Conservation (phyloP, 1,140 invertebrate genomes). For the Drosophila repleta region DNA sequence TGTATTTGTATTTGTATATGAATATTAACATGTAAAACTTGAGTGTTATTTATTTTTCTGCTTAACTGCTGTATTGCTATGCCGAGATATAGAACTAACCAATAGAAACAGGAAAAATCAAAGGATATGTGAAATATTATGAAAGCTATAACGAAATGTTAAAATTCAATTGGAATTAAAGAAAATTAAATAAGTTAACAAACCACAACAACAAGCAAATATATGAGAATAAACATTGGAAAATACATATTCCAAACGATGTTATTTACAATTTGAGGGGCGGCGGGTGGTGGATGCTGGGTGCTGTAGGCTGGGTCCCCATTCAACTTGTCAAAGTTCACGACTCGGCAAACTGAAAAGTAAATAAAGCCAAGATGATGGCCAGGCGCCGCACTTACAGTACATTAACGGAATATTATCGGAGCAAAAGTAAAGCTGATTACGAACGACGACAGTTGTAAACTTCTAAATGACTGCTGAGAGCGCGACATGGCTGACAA, state of each 20-base stretch:
- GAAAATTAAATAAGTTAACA: slow-evolving; percentile 29
- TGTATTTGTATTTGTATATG: slow-evolving; percentile 48
- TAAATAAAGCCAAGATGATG: slow-evolving; percentile 40
- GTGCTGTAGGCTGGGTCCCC: too few species aligned
- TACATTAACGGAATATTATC: slow-evolving; percentile 70
- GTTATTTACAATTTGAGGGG: neutral
- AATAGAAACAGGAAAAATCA: slow-evolving; percentile 43
- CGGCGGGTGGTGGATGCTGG: too few species aligned
- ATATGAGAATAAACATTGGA: slow-evolving; percentile 58
- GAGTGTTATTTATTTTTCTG: slow-evolving; percentile 62
- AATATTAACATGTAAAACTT: slow-evolving; percentile 29
- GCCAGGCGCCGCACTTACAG: slow-evolving; percentile 29
- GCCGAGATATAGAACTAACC: slow-evolving; percentile 35
- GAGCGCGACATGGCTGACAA: slow-evolving; percentile 52
- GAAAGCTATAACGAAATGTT: slow-evolving; percentile 61
- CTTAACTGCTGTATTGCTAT: slow-evolving; percentile 51
- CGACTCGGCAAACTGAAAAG: slow-evolving; percentile 36
- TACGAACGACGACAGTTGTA: slow-evolving; percentile 73
- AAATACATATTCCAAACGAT: slow-evolving; percentile 31
- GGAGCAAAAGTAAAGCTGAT: slow-evolving; percentile 72
- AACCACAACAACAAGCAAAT: slow-evolving; percentile 18
- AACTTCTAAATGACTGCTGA: slow-evolving; percentile 72
- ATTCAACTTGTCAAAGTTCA: slow-evolving; percentile 3
- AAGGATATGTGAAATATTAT: slow-evolving; percentile 56
- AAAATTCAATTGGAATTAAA: slow-evolving; percentile 67